Evolutionary conservation across 2,797 vertebrate genomes (phyloP).

Genomic region (Numenius phaeopus): DNA sequence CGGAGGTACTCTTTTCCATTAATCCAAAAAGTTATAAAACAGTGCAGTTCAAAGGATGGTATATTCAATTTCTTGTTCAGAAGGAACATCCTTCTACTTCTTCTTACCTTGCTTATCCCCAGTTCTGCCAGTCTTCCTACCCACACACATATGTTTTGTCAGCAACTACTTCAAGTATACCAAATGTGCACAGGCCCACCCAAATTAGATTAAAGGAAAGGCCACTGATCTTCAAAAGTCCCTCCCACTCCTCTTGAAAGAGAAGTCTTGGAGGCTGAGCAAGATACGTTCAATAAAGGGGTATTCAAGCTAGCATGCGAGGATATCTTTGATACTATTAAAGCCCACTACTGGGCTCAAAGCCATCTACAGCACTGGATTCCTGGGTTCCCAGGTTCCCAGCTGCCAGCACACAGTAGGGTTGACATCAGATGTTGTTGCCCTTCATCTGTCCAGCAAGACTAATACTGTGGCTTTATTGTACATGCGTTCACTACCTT

Average conservation of each 20-base stretch:
- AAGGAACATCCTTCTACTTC: background rate
- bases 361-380: background rate
- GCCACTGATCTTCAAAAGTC: background rate
- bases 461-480: background rate
- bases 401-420: accelerated
- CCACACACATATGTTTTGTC: background rate
- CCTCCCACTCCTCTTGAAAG: background rate
- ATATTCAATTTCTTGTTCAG: background rate
- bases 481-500: background rate
- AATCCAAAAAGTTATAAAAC: background rate
- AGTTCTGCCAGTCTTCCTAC: background rate
- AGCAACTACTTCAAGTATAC: background rate
- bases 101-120: background rate
- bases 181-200: background rate
- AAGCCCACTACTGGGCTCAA: background rate
- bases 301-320: background rate
- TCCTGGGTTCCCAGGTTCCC: background rate
- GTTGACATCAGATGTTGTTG: background rate
- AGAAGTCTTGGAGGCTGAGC: background rate
- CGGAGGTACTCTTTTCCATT: background rate
- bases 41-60: background rate
- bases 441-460: background rate
- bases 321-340: background rate
- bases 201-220: background rate
- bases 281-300: background rate